These are phyloP conservation scores for Semnornis frantzii DNA, from an alignment of 2,113 vertebrate species.

Conservation along the genomic window DNA sequence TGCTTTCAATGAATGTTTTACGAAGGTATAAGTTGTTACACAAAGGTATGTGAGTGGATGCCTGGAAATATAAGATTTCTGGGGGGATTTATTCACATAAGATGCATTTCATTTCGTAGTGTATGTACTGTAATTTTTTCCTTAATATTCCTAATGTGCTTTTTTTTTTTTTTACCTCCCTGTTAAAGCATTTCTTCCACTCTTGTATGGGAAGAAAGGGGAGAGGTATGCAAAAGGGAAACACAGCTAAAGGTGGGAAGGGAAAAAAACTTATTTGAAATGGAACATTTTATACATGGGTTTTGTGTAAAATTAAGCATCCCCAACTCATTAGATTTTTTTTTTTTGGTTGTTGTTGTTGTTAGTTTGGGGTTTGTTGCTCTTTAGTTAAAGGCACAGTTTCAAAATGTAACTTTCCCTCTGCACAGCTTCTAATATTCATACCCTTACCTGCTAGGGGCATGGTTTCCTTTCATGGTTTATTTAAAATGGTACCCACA, in stretches of 20 bases:
- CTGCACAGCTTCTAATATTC: background rate
- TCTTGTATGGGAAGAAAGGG: constrained; percentile 37
- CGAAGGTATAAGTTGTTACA: constrained; percentile 82
- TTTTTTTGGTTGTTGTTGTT: background rate
- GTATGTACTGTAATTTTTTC: constrained; percentile 71
- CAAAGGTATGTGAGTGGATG: constrained; percentile 80
- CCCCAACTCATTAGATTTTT: background rate
- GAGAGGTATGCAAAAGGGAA: constrained; percentile 46
- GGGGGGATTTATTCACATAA: constrained; percentile 82
- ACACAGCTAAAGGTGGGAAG: constrained; percentile 23
- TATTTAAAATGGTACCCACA: background rate
- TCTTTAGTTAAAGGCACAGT: background rate
- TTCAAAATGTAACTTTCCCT: background rate
- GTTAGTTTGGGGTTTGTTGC: background rate
- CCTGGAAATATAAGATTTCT: constrained; percentile 82
- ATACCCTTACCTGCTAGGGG: background rate
- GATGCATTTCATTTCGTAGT: constrained; percentile 82
- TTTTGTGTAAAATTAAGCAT: background rate
- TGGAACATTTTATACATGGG: background rate
- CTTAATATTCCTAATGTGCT: constrained; percentile 79
- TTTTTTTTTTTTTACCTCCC: constrained; percentile 70
- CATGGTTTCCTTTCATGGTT: background rate
- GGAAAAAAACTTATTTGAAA: background rate
- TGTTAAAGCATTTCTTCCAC: constrained; percentile 74
- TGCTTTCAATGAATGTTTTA: constrained; percentile 94